Evolutionary conservation across 2,888 invertebrate species (phyloP), one percentile per base, ranked within the genome.

Genomic region (Drosophila paucipuncta): DNA sequence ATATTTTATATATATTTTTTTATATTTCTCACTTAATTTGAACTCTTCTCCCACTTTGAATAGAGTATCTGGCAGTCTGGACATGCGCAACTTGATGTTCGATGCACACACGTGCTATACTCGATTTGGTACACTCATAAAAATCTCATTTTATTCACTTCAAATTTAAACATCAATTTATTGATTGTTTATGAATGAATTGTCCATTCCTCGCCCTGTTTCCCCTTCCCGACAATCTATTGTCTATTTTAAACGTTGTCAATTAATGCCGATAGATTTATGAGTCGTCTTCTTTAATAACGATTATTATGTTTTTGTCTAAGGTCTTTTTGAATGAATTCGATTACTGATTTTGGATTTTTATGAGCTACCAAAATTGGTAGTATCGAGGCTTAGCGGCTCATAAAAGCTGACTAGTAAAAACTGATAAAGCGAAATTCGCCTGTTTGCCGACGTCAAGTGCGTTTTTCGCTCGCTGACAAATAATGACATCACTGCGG

Each of bases 291-390:
- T 50, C 35, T 70, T 66, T 68, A 59, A 71, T 80, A 63, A 57
- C 68, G 59, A 49, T 77, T 66, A 59, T 74, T 54, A 58, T 83
- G 68, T 77, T 87, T 77, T 76, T 80, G 80, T 83, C 62, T 25
- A 54, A 60, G 37, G 67, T 66, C 84, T 76, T 76, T 86, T 59
- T 73, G 83, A 80, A 84, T 88, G 76, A 68, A 58, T 54, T 39
- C 5, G 30, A 11, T 25, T 62, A 41, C 13, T 31, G 65, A 31
- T 64, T 68, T 68, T 71, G 39, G n/a, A 52, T 59, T 69, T 63
- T 68, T 70, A 79, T 72, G 69, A 62, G 64, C 73, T 72, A 41
- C 90, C 90, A 79, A 84, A 87, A 66, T 73, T 73, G 88, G 88
- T 57, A 68, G 82, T 65, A 28, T 10, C 78, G 54, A 77, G 78